These are phyloP conservation scores for Sialis fuliginosa DNA, from an alignment of 2,888 invertebrate species.

Conservation along the genomic window DNA sequence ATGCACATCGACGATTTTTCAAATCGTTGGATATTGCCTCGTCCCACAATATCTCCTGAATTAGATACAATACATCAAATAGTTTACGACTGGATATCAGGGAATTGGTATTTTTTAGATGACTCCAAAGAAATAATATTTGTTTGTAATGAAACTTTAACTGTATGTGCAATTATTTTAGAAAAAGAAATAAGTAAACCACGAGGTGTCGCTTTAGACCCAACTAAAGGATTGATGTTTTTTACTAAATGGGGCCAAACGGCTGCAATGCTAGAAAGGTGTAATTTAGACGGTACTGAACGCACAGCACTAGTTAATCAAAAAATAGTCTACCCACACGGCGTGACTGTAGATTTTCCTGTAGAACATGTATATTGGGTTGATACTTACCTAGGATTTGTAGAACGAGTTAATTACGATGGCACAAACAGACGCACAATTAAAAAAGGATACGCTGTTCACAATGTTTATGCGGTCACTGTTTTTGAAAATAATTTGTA, in stretches of 20 bases:
- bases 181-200: conserved; percentile 50
- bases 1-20: conserved; percentile 45
- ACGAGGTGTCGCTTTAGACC: conserved; percentile 62
- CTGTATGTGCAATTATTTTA: conserved; percentile 49
- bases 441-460: conserved; percentile 33
- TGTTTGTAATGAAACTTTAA: conserved; percentile 43
- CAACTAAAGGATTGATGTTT: conserved; percentile 55
- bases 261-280: conserved; percentile 42
- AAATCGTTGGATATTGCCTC: conserved; percentile 35
- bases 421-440: conserved; percentile 46
- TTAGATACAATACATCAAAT: conserved; percentile 55
- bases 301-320: conserved; percentile 39
- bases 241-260: conserved; percentile 57
- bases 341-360: conserved; percentile 53
- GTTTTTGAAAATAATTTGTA: conserved; percentile 57
- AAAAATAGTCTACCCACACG: conserved; percentile 62
- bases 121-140: conserved; percentile 48
- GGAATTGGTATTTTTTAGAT: conserved; percentile 75
- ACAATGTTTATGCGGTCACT: conserved; percentile 50
- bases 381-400: conserved; percentile 60
- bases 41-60: conserved; percentile 42
- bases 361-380: conserved; percentile 60
- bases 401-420: conserved; percentile 62
- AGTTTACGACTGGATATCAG: conserved; percentile 68
- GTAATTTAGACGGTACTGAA: conserved; percentile 44